Evolutionary conservation across 2,888 invertebrate genomes (phyloP).

Genomic region (Lydus trimaculatus): DNA sequence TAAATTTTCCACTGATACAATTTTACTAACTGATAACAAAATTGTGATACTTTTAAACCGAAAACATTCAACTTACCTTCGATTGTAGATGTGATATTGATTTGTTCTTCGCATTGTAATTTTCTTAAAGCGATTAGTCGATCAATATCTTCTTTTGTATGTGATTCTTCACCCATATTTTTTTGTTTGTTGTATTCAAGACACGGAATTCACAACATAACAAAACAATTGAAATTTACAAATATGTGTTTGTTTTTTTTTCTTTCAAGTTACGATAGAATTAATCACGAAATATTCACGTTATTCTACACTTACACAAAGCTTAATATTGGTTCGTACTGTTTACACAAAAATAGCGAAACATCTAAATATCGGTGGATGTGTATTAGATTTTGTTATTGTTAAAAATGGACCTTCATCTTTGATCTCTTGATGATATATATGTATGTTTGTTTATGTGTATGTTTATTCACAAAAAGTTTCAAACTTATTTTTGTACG

Average conservation of each 20-base stretch:
- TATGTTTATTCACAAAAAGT: not conserved
- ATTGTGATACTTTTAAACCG: not conserved
- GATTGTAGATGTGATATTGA: slow-evolving; percentile 3
- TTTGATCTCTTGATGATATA: not conserved
- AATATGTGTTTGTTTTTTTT: not conserved
- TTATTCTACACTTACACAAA: not conserved
- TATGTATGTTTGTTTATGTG: not conserved
- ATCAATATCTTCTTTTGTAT: slow-evolving; percentile 3
- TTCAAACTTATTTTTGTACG: not conserved
- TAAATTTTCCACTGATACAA: not conserved
- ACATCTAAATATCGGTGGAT: not conserved
- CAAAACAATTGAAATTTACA: not conserved
- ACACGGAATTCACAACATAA: not conserved
- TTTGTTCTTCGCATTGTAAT: slow-evolving; percentile 10
- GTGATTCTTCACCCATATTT: slow-evolving; percentile 14
- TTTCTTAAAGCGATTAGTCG: not conserved
- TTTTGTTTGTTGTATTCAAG: not conserved
- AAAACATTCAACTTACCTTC: not conserved
- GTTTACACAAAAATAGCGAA: not conserved
- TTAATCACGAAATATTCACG: not conserved
- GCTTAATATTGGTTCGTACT: not conserved
- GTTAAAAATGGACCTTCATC: not conserved
- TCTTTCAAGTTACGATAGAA: not conserved
- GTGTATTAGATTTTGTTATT: not conserved
- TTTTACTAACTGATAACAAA: not conserved